phyloP scores from a whole-genome alignment of 2,888 invertebrate genomes.

The Drosophila mimica region DNA sequence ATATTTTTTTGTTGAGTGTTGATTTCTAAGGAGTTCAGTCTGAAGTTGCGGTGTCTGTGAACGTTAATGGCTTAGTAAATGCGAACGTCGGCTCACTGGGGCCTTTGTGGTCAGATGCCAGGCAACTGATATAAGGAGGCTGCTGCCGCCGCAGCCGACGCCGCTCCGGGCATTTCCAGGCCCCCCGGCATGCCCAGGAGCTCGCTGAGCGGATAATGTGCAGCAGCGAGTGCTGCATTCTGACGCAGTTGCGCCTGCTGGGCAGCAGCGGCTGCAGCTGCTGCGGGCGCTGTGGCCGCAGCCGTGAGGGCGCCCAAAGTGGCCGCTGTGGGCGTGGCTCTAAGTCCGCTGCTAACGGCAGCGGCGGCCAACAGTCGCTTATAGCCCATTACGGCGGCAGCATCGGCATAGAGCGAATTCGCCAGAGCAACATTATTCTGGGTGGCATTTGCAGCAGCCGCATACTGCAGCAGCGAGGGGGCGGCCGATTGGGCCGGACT shows the following conservation, averaged over 20 bases:
- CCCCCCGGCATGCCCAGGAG: constrained; percentile 90
- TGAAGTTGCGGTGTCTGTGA: constrained; percentile 1
- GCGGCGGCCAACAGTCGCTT: constrained; percentile 85
- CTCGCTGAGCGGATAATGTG: constrained; percentile 89
- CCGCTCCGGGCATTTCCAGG: constrained; percentile 86
- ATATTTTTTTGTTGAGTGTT: not conserved
- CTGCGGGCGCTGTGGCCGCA: constrained; percentile 75
- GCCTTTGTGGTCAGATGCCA: constrained; percentile 88
- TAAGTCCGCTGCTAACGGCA: constrained; percentile 82
- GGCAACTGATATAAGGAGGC: constrained; percentile 90
- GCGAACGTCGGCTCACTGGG: constrained; percentile 59
- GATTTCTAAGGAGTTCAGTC: not conserved
- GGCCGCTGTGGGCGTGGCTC: constrained; percentile 70
- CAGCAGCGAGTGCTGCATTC: constrained; percentile 81
- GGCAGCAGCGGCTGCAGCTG: constrained; percentile 79
- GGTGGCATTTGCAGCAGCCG: constrained; percentile 87
- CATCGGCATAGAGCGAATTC: constrained; percentile 86
- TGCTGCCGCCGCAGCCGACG: constrained; percentile 83
- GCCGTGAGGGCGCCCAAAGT: constrained; percentile 82
- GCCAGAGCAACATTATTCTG: constrained; percentile 83
- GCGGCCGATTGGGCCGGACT: constrained; percentile 79
- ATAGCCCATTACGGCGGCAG: constrained; percentile 84
- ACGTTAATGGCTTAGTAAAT: constrained; percentile 17
- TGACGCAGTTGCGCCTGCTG: constrained; percentile 80
- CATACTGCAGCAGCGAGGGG: constrained; percentile 86